Evolutionary conservation across 2,797 vertebrate genomes (phyloP).

Genomic region (Falco peregrinus): DNA sequence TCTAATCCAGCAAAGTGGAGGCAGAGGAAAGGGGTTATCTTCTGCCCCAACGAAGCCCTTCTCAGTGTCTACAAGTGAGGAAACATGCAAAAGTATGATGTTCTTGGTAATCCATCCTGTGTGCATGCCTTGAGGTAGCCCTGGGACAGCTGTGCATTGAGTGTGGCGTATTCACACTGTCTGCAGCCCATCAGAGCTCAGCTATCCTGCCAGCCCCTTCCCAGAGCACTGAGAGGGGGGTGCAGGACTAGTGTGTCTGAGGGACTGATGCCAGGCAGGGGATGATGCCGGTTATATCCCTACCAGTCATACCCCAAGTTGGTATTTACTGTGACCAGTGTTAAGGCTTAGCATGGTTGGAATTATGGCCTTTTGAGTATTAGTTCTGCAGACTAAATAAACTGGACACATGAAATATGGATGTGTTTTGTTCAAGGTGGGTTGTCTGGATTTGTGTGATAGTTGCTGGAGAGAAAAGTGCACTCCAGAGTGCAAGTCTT

Average conservation of each 20-base stretch:
- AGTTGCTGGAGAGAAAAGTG: neutral
- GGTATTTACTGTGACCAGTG: neutral
- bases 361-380: neutral
- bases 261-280: neutral
- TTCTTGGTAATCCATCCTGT: neutral
- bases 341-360: neutral
- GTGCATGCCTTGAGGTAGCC: neutral
- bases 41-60: neutral
- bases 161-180: accelerated
- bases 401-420: neutral
- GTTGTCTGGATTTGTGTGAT: neutral
- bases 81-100: neutral
- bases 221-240: accelerated
- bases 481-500: neutral
- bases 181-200: neutral
- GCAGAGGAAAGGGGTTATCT: neutral
- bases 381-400: neutral
- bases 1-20: neutral
- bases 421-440: neutral
- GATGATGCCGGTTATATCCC: neutral
- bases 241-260: neutral
- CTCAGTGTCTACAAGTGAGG: neutral
- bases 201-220: neutral
- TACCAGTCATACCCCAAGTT: neutral
- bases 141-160: neutral